Evolutionary conservation across 2,797 vertebrate species (phyloP).

Genomic region (Artibeus lituratus): DNA sequence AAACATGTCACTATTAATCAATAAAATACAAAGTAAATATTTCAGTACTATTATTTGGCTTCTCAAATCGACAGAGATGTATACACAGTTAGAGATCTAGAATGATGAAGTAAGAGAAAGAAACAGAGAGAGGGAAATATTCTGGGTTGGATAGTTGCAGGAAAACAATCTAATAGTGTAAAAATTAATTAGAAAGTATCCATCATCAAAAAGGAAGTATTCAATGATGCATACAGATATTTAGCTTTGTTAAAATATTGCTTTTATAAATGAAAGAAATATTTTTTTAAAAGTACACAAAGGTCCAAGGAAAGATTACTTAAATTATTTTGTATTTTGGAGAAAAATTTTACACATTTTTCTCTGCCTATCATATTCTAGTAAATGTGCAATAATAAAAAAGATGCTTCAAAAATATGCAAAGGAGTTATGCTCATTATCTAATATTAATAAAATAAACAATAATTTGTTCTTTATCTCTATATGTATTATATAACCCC

Average conservation of each 20-base stretch:
- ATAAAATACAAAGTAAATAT: not conserved
- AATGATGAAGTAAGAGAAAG: not conserved
- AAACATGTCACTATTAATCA: not conserved
- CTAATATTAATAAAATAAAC: not conserved
- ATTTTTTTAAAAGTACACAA: not conserved
- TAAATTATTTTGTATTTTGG: not conserved
- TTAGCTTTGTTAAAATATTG: not conserved
- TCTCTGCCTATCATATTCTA: not conserved
- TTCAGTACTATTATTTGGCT: not conserved
- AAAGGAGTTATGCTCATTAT: not conserved
- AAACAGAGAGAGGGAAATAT: not conserved
- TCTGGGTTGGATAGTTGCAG: not conserved
- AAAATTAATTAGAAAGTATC: not conserved
- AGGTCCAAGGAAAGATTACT: not conserved
- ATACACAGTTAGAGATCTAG: not conserved
- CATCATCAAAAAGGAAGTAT: not conserved
- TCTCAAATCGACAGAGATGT: not conserved
- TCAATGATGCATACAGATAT: not conserved
- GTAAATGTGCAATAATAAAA: not conserved
- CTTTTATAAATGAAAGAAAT: not conserved
- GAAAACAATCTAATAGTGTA: not conserved
- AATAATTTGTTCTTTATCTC: not conserved
- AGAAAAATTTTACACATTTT: not conserved
- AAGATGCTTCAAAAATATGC: not conserved
- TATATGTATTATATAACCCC: not conserved